Percentiles rank a stretch among this genome's conserved stretches.
These are phyloP conservation scores for Gambusia yucatana DNA, from an alignment of 2,797 vertebrate genomes.

Conservation along the genomic window DNA sequence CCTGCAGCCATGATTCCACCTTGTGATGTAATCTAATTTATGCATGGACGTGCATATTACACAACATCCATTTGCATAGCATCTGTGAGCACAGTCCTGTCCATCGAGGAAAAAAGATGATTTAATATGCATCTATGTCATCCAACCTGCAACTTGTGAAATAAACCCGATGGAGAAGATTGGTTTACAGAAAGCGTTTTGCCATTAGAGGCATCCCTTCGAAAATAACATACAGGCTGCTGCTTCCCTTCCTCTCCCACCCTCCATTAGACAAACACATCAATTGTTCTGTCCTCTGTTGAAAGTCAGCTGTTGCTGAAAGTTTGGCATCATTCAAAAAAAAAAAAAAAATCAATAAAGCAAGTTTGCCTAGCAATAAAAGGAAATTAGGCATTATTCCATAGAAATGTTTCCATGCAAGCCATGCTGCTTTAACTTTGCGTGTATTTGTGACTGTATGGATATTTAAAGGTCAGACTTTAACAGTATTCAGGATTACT, in stretches of 20 bases:
- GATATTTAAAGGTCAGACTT: neutral
- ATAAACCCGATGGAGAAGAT: neutral
- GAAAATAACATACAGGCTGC: conserved; percentile 4
- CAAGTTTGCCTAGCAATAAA: neutral
- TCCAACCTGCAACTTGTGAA: conserved; percentile 1
- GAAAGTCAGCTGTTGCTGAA: conserved; percentile 39
- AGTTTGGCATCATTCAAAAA: conserved; percentile 21
- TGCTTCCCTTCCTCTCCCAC: conserved; percentile 5
- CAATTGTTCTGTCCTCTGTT: conserved; percentile 37
- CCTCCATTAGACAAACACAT: conserved; percentile 30
- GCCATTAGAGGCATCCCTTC: conserved; percentile 9
- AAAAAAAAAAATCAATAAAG: conserved; percentile 7
- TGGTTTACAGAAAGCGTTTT: conserved; percentile 12
- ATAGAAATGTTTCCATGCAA: neutral
- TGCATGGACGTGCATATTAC: conserved; percentile 49
- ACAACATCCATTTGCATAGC: conserved; percentile 54
- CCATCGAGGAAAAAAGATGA: conserved; percentile 21
- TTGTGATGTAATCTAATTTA: conserved; percentile 52
- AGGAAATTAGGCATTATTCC: neutral
- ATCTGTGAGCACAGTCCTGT: conserved; percentile 44
- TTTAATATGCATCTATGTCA: conserved; percentile 25
- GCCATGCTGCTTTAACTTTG: neutral
- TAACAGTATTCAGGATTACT: neutral
- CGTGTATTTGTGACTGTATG: neutral
- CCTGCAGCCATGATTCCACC: conserved; percentile 34